phyloP scores from a whole-genome alignment of 2,888 invertebrate genomes.

The Aphidius colemani region DNA sequence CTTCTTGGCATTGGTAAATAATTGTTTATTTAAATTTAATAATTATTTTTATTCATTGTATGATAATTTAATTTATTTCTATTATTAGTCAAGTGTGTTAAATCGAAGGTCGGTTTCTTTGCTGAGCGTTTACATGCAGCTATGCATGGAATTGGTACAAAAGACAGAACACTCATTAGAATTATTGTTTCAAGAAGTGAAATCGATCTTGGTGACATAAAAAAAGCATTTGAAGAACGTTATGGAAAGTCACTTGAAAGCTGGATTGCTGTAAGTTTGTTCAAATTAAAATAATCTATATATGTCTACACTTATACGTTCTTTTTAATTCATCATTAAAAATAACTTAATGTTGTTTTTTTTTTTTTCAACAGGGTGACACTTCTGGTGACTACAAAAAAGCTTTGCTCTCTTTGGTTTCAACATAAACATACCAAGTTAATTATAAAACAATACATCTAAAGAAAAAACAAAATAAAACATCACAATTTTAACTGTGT shows the following conservation, averaged over 20 bases:
- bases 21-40: not conserved
- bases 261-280: conserved; percentile 80
- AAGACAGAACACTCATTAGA: conserved; percentile 89
- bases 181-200: conserved; percentile 89
- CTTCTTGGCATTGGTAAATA: conserved; percentile 82
- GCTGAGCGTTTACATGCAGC: conserved; percentile 88
- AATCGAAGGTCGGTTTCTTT: conserved; percentile 89
- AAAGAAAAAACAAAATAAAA: too few relatives aligned
- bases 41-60: conserved; percentile 4
- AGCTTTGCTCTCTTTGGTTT: conserved; percentile 83
- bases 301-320: too few relatives aligned
- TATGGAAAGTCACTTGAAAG: conserved; percentile 82
- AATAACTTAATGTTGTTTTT: conserved; percentile 20
- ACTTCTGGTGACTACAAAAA: conserved; percentile 93
- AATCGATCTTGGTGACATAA: conserved; percentile 91
- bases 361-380: conserved; percentile 76
- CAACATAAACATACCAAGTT: conserved; percentile 59
- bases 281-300: conserved; percentile 11
- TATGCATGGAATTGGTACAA: conserved; percentile 90
- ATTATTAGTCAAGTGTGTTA: conserved; percentile 78
- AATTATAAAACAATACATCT: too few relatives aligned
- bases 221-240: conserved; percentile 82
- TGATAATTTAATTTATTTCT: conserved; percentile 21
- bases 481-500: too few relatives aligned
- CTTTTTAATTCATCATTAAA: not conserved